Base-by-base conservation (phyloP, 2,113 vertebrate species). In the Willisornis vidua region DNA sequence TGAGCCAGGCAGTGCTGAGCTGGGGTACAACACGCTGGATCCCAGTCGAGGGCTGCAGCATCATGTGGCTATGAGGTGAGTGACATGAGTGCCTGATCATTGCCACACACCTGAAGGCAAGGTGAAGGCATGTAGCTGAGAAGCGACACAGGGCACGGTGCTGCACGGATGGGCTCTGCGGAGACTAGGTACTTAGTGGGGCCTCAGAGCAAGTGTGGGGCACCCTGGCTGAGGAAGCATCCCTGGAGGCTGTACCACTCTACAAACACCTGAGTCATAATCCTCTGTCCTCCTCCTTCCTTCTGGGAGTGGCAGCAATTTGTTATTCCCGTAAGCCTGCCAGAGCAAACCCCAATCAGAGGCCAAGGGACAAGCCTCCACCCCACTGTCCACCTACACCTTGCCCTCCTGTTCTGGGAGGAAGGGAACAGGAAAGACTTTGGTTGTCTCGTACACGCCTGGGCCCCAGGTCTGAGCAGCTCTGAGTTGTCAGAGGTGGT, bases 261-360 rank as follows among this genome's bases (percentile, higher is more conserved):
- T 87, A 75, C 89, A 92, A 91, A 72, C 86, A 76, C 70, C 70
- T 96, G 96, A 97, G 94, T 97, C 96, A 97, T 96, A 95, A 95
- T 96, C 88, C 66, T 54, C 51, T 87, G 89, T 91, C 91, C 95
- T 96, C 85, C 93, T 87, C 90, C 94, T 94, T 90, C 80, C 76
- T 95, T 66, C 86, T 94, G 96, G 96, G 96, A 92, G 96, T 93
- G 96, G 93, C 90, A 94, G 86, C 51, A 90, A 92, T 87, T 95
- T 93, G 79, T 92, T 94, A 41, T 81, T 57, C 6, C 7, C 33
- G 1, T 31, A 81, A 93, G 7, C 86, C 92, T 95, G 93, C 80
- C 19, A 25, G 70, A 89, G 94, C 85, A 92, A 92, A 89, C 63
- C 49, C 71, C 9, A 41, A 14, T 29, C 13, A 1, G 6, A 6